phyloP scores from a whole-genome alignment of 2,113 vertebrate genomes.

The Bufo gargarizans region DNA sequence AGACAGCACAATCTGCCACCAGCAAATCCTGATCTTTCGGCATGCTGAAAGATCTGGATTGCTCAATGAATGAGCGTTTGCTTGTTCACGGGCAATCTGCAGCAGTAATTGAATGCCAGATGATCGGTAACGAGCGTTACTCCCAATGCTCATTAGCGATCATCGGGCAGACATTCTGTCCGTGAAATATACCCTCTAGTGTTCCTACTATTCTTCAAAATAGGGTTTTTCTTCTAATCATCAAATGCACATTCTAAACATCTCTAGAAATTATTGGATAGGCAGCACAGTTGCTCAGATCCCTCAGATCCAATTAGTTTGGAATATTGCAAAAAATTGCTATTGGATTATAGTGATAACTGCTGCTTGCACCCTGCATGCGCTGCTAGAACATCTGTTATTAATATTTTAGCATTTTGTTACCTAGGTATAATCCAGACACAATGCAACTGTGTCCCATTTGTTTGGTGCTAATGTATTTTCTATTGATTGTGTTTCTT shows the following conservation, averaged over 20 bases:
- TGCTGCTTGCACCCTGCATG: not conserved
- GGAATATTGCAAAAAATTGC: not conserved
- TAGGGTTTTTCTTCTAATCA: not conserved
- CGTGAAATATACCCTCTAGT: too few relatives aligned
- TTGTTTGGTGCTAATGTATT: not conserved
- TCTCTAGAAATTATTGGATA: not conserved
- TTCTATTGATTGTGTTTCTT: slow-evolving; percentile 30
- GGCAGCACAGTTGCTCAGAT: too few relatives aligned
- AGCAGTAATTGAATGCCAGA: too few relatives aligned
- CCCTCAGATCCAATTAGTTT: too few relatives aligned
- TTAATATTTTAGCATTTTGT: slow-evolving; percentile 3
- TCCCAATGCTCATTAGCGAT: too few relatives aligned
- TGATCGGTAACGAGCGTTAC: too few relatives aligned
- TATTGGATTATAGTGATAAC: not conserved
- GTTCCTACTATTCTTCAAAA: not conserved
- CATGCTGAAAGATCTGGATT: too few relatives aligned
- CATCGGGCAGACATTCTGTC: too few relatives aligned
- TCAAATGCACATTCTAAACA: not conserved
- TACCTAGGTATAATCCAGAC: not conserved
- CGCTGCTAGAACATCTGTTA: not conserved
- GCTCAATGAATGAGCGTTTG: too few relatives aligned
- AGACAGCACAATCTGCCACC: too few relatives aligned
- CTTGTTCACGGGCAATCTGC: too few relatives aligned
- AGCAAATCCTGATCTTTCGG: too few relatives aligned
- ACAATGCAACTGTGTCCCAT: not conserved